These are phyloP conservation scores for Siniperca undulata DNA, from an alignment of 2,797 vertebrate species.

Conservation along the genomic window DNA sequence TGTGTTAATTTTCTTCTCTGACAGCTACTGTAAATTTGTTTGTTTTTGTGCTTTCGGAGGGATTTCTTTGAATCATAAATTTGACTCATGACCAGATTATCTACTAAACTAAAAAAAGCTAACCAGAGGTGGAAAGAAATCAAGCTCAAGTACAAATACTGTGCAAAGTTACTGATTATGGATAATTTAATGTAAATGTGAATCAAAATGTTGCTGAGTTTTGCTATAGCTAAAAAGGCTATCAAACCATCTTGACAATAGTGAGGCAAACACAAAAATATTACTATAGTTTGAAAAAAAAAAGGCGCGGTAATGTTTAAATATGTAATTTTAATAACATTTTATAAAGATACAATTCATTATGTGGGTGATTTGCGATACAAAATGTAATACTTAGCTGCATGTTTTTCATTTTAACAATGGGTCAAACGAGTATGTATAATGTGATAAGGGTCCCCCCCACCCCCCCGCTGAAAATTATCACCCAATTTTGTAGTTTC, in stretches of 20 bases:
- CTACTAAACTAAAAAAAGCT: constrained; percentile 1
- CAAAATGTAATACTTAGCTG: background rate
- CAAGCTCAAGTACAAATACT: background rate
- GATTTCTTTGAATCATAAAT: constrained; percentile 43
- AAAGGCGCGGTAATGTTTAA: too few relatives aligned
- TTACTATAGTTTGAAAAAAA: too few relatives aligned
- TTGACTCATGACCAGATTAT: constrained; percentile 35
- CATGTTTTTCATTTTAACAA: background rate
- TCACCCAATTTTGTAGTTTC: background rate
- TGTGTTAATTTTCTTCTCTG: constrained; percentile 39
- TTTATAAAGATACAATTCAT: background rate
- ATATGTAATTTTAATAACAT: too few relatives aligned
- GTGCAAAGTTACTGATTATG: background rate
- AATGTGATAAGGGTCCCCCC: too few relatives aligned
- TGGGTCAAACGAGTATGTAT: background rate
- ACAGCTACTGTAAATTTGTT: constrained; percentile 54
- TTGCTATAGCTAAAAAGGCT: background rate
- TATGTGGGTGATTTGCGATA: background rate
- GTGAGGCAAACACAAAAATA: background rate
- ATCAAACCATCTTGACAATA: too few relatives aligned
- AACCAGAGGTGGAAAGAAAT: background rate
- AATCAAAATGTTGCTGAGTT: constrained; percentile 13
- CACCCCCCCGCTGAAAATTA: too few relatives aligned
- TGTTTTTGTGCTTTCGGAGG: constrained; percentile 41
- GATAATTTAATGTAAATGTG: background rate